These are phyloP conservation scores for Alexandromys fortis DNA, from an alignment of 2,113 vertebrate genomes.

Conservation along the genomic window DNA sequence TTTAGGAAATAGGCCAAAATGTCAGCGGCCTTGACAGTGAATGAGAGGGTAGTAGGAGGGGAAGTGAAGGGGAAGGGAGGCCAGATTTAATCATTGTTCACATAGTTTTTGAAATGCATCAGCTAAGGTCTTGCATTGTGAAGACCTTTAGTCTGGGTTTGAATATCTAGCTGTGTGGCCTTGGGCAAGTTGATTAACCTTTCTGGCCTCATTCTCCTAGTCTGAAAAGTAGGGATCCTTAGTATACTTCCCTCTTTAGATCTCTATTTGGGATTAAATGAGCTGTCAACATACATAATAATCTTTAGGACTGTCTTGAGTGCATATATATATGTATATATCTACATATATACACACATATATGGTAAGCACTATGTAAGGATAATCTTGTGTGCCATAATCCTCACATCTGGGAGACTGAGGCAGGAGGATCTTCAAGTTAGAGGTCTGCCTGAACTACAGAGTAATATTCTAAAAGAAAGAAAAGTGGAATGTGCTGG, in stretches of 20 bases:
- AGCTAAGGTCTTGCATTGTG: constrained; percentile 2
- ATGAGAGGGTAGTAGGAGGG: not conserved
- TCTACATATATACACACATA: too few species aligned
- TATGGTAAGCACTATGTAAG: not conserved
- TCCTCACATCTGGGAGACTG: not conserved
- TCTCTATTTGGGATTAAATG: constrained; percentile 29
- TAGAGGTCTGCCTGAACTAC: not conserved
- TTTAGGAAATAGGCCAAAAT: not conserved
- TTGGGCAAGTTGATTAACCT: constrained; percentile 16
- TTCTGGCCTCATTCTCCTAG: constrained; percentile 35
- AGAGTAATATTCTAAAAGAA: not conserved
- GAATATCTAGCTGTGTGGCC: not conserved
- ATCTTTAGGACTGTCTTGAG: not conserved
- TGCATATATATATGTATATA: not conserved
- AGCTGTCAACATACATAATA: constrained; percentile 18
- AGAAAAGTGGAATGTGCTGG: not conserved
- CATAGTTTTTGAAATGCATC: not conserved
- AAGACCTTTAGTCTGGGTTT: not conserved
- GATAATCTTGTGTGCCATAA: not conserved
- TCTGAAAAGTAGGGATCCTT: constrained; percentile 8
- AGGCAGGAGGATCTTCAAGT: not conserved
- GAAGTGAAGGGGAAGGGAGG: not conserved
- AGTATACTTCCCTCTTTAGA: not conserved
- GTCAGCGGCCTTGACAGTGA: not conserved
- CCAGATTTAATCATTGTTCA: not conserved